These are phyloP conservation scores for Sebastes miniatus DNA, from an alignment of 2,797 vertebrate genomes.

Conservation along the genomic window DNA sequence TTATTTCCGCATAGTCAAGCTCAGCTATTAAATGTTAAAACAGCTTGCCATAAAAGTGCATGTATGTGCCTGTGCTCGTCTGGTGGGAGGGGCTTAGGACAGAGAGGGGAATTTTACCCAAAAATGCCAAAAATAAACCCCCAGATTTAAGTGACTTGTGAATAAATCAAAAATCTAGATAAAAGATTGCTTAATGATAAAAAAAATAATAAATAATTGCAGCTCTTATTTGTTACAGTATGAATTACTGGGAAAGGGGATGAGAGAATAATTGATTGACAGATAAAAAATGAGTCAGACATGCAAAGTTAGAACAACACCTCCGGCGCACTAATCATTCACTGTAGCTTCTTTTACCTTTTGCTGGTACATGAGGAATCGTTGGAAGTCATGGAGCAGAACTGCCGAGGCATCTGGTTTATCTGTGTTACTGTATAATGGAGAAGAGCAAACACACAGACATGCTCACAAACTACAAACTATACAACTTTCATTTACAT, in stretches of 20 bases:
- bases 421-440: constrained; percentile 88
- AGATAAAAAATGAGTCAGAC: neutral
- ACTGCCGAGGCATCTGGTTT: constrained; percentile 89
- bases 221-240: neutral
- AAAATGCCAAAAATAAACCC: too few relatives aligned
- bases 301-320: neutral
- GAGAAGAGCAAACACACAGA: constrained; percentile 13
- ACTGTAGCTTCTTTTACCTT: constrained; percentile 79
- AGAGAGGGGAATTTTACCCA: too few relatives aligned
- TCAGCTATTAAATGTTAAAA: too few relatives aligned
- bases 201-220: neutral
- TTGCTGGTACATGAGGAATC: constrained; percentile 92
- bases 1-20: too few relatives aligned
- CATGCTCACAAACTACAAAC: neutral
- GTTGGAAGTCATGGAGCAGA: constrained; percentile 92
- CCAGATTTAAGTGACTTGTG: too few relatives aligned
- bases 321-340: neutral
- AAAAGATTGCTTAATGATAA: neutral
- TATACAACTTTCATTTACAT: neutral
- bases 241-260: neutral
- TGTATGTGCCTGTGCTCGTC: too few relatives aligned
- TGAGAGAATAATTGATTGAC: neutral
- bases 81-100: too few relatives aligned
- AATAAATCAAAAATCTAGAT: too few relatives aligned
- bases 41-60: too few relatives aligned